Conservation (phyloP, 2,113 vertebrate species). For the Coracopsis vasa region DNA sequence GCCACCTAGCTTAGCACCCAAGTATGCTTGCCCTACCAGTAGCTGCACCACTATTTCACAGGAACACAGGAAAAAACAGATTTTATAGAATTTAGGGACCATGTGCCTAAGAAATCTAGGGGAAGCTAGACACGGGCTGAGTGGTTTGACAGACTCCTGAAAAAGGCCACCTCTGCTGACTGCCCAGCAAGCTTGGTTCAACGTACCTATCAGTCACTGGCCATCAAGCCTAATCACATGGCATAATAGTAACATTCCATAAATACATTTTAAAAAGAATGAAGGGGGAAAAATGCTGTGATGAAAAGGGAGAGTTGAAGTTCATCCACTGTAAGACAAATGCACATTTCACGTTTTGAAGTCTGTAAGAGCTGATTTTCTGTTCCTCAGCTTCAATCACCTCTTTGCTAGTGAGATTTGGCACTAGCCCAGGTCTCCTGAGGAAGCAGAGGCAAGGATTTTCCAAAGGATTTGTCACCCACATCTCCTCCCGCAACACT, state of each 20-base stretch:
- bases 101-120: not conserved
- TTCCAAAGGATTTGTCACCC: slow-evolving; percentile 48
- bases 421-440: slow-evolving; percentile 21
- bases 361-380: not conserved
- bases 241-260: not conserved
- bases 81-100: not conserved
- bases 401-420: slow-evolving; percentile 9
- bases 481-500: not conserved
- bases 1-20: not conserved
- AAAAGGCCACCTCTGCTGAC: not conserved
- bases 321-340: slow-evolving; percentile 5
- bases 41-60: not conserved
- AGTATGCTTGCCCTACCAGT: not conserved
- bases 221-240: not conserved
- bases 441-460: slow-evolving; percentile 31
- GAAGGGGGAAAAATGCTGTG: not conserved
- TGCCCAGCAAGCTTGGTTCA: not conserved
- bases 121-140: not conserved
- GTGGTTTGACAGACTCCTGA: not conserved
- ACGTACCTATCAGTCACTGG: not conserved
- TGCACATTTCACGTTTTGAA: not conserved
- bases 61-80: not conserved
- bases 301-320: not conserved
- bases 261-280: not conserved
- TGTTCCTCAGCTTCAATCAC: slow-evolving; percentile 14